phyloP scores from a whole-genome alignment of 37 sponge, comb jelly and placozoan species.

The Chondrilla cf. caribensis region DNA sequence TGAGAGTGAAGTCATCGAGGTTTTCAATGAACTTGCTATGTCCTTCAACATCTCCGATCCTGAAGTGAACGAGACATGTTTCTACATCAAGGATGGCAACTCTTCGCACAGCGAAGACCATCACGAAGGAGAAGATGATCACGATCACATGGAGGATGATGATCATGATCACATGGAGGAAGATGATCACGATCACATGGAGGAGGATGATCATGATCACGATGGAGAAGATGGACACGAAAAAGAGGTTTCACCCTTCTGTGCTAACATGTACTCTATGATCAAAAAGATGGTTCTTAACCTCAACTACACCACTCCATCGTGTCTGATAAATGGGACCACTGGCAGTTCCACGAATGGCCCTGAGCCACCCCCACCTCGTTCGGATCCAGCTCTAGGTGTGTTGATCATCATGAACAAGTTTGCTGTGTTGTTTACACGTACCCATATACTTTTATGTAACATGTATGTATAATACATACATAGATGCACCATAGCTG shows the following conservation, averaged over 20 bases:
- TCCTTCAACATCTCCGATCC: background rate
- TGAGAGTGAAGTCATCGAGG: constrained; percentile 1
- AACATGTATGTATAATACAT: too few species aligned
- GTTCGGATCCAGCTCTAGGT: background rate
- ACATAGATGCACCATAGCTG: too few species aligned
- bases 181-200: too few species aligned
- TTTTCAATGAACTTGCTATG: background rate
- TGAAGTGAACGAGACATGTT: background rate
- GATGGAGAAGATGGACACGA: background rate
- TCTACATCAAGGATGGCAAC: background rate
- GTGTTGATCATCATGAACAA: too few species aligned
- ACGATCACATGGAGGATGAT: background rate
- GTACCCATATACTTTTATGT: too few species aligned
- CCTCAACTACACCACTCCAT: constrained; percentile 33
- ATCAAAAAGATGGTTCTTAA: constrained; percentile 17
- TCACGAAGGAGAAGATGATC: background rate
- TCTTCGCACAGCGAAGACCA: background rate
- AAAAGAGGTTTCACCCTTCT: background rate
- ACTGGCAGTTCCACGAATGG: too few species aligned
- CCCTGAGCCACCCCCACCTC: background rate
- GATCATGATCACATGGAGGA: too few species aligned
- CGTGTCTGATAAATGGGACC: constrained; percentile 30
- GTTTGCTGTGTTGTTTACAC: too few species aligned
- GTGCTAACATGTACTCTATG: background rate
- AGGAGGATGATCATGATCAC: too few species aligned